A percentile compares a stretch with the other conserved stretches of the same genome.
These are phyloP conservation scores for Ciona savignyi DNA, from an alignment of 23 tunicate genomes.

Conservation along the genomic window DNA sequence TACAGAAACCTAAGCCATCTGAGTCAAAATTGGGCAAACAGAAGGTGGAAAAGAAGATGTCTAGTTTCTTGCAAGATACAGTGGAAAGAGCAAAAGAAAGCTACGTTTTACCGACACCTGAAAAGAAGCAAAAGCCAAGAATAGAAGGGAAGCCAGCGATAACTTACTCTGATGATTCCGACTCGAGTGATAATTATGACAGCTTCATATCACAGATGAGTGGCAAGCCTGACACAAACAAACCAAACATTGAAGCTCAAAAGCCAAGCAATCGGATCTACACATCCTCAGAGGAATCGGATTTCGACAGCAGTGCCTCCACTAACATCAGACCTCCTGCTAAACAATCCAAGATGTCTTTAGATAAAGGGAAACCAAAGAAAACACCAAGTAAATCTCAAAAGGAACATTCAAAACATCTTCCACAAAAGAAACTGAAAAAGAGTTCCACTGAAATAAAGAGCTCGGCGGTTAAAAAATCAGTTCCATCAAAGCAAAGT, in stretches of 20 bases:
- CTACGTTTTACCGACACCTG: no score
- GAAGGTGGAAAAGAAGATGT: background rate
- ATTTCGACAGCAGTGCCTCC: background rate
- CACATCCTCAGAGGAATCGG: slow-evolving; percentile 2
- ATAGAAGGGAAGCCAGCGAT: background rate
- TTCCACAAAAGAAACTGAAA: background rate
- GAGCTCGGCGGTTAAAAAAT: background rate
- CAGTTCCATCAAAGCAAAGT: background rate
- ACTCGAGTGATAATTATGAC: slow-evolving; percentile 52
- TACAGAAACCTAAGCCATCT: background rate
- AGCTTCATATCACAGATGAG: slow-evolving; percentile 36
- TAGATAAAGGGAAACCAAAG: background rate
- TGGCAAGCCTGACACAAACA: slow-evolving; percentile 1
- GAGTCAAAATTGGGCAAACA: background rate
- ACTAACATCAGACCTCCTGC: slow-evolving; percentile 3
- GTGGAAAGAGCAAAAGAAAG: background rate
- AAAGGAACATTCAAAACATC: background rate
- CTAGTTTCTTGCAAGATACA: background rate
- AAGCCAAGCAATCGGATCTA: slow-evolving; percentile 1
- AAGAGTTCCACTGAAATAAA: background rate
- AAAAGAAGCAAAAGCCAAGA: slow-evolving; percentile 7
- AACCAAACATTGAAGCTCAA: background rate
- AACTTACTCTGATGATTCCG: slow-evolving; percentile 25
- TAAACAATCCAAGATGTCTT: slow-evolving; percentile 17
- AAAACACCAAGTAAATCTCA: background rate